Percentiles rank a stretch among this genome's conserved stretches.
Conservation (phyloP, 2,113 vertebrate genomes). For the Castor canadensis region DNA sequence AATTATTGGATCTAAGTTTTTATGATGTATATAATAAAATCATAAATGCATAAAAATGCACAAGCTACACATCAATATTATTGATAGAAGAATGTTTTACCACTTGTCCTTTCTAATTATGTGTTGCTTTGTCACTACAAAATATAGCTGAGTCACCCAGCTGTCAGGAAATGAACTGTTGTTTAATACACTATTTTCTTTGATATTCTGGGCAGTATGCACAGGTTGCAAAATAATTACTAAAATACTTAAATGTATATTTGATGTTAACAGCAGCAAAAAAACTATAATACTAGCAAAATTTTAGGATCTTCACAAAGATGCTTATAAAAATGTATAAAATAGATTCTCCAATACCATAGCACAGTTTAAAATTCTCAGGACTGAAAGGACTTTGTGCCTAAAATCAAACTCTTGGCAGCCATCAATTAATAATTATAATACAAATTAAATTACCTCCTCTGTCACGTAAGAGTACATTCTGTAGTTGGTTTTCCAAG, state of each 20-base stretch:
- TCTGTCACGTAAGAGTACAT: conserved; percentile 96
- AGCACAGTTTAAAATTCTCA: background rate
- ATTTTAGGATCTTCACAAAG: background rate
- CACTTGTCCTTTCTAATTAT: background rate
- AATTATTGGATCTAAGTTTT: background rate
- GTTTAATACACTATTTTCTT: background rate
- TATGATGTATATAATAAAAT: background rate
- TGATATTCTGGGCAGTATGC: background rate
- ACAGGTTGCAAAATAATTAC: background rate
- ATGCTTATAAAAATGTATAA: background rate
- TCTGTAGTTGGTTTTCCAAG: conserved; percentile 96
- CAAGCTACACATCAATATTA: background rate
- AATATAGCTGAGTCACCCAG: conserved; percentile 1
- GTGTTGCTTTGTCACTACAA: background rate
- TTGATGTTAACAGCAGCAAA: background rate
- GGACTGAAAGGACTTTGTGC: background rate
- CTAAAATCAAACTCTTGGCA: background rate
- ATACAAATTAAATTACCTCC: conserved; percentile 86
- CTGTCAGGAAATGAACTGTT: background rate
- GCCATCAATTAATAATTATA: background rate
- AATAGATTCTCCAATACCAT: background rate
- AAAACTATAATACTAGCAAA: background rate
- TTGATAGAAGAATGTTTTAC: background rate
- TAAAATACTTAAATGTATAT: background rate
- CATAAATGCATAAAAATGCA: background rate